Conservation (phyloP, 1,140 invertebrate species). For the Procambarus virginalis region DNA sequence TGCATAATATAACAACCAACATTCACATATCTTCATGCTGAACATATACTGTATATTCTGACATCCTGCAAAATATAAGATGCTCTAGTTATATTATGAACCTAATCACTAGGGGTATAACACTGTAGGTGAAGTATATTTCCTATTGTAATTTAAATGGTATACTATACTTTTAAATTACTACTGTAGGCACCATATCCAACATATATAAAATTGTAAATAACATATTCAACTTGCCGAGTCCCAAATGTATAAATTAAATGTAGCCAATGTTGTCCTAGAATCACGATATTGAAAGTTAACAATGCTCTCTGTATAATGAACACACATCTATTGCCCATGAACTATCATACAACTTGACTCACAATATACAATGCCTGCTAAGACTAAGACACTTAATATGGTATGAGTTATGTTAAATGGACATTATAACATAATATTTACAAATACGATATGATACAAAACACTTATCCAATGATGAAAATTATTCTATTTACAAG, state of each 20-base stretch:
- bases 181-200: too few relatives aligned
- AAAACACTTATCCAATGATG: slow-evolving; percentile 45
- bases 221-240: not conserved
- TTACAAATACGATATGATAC: slow-evolving; percentile 47
- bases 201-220: too few relatives aligned
- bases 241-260: not conserved
- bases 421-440: slow-evolving; percentile 39
- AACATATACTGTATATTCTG: not conserved
- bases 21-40: not conserved
- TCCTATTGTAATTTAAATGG: too few relatives aligned
- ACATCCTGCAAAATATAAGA: not conserved
- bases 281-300: not conserved
- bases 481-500: slow-evolving; percentile 48
- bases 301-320: not conserved
- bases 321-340: slow-evolving; percentile 28
- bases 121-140: too few relatives aligned
- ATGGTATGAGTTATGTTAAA: slow-evolving; percentile 49
- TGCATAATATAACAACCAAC: not conserved
- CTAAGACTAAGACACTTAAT: slow-evolving; percentile 59
- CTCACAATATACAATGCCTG: slow-evolving; percentile 43
- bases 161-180: not conserved
- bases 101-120: not conserved
- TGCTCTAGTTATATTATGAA: not conserved
- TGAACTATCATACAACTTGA: slow-evolving; percentile 17
- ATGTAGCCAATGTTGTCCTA: not conserved